Evolutionary conservation across 2,113 vertebrate genomes (phyloP).

Genomic region (Machaerirhynchus nigripectus): DNA sequence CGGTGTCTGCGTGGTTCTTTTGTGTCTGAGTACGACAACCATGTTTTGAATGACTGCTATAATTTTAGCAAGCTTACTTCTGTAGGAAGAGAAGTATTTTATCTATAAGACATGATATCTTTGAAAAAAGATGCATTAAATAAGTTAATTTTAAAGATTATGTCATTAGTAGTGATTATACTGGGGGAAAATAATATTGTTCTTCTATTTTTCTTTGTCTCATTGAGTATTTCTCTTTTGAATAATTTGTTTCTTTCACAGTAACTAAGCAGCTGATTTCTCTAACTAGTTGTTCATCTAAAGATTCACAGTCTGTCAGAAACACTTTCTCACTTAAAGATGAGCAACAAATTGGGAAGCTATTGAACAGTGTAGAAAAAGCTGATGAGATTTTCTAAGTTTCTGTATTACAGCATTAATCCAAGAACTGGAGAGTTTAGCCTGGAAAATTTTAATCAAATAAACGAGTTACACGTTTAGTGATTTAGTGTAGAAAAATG

Average conservation of each 20-base stretch:
- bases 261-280: neutral
- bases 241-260: neutral
- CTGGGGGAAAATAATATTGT: neutral
- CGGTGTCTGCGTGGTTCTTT: too few species aligned
- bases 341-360: neutral
- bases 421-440: neutral
- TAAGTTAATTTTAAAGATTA: neutral
- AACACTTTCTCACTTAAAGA: neutral
- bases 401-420: neutral
- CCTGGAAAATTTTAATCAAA: neutral
- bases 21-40: too few species aligned
- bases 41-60: neutral
- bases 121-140: neutral
- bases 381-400: neutral
- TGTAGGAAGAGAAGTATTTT: neutral
- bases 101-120: accelerated
- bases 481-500: neutral
- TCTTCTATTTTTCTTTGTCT: neutral
- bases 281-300: neutral
- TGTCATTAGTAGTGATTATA: neutral
- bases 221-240: neutral
- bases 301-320: neutral
- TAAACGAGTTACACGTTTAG: neutral
- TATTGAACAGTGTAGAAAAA: neutral
- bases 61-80: neutral